Evolutionary conservation across 2,888 invertebrate genomes (phyloP).

Genomic region (Hirtodrosophila confusa): DNA sequence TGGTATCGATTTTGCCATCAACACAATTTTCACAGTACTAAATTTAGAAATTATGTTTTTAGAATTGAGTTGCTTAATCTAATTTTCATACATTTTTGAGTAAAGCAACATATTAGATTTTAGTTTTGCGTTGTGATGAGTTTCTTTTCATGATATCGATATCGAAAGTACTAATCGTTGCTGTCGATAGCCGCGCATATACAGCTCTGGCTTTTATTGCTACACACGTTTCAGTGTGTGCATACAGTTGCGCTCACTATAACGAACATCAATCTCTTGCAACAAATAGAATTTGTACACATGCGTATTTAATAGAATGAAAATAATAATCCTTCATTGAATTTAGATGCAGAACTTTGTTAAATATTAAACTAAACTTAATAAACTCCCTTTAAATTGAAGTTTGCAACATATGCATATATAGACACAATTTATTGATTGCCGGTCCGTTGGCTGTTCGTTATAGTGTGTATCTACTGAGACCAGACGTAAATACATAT

Average conservation of each 20-base stretch:
- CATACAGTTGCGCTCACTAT: conserved; percentile 28
- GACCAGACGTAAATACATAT: conserved; percentile 14
- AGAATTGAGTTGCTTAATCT: background rate
- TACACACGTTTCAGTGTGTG: conserved; percentile 19
- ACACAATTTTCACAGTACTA: no score
- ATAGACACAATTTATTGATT: background rate
- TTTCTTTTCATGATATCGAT: background rate
- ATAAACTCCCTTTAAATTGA: no score
- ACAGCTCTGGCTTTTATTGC: conserved; percentile 23
- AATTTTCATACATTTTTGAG: background rate
- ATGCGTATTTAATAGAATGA: no score
- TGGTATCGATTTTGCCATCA: conserved; percentile 10
- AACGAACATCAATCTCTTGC: background rate
- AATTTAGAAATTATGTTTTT: background rate
- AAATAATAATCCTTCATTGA: no score
- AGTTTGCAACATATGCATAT: background rate
- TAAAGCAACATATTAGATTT: background rate
- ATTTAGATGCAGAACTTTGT: no score
- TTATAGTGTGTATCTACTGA: conserved; percentile 24
- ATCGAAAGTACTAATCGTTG: conserved; percentile 7
- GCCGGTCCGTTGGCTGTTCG: background rate
- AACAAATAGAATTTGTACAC: no score
- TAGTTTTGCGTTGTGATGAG: background rate
- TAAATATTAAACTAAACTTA: no score
- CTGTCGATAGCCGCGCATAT: conserved; percentile 26